Conservation (phyloP, 2,113 vertebrate genomes). For the Ginglymostoma cirratum region DNA sequence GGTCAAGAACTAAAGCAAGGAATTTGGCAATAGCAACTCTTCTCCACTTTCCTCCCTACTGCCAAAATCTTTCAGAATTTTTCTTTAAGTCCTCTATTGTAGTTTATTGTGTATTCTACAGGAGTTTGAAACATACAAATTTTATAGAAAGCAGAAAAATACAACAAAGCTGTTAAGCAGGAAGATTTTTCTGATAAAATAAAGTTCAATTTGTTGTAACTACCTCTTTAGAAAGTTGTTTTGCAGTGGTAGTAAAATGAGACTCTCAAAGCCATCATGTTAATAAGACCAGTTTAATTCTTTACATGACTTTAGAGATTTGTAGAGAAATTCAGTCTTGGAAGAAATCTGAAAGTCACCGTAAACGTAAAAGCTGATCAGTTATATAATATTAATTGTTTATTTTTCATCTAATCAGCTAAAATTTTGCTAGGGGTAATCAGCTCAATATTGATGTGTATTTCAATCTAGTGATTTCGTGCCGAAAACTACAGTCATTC, state of each 20-base stretch:
- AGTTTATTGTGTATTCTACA: slow-evolving; percentile 63
- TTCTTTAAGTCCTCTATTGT: slow-evolving; percentile 56
- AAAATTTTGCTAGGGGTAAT: background rate
- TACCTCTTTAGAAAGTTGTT: background rate
- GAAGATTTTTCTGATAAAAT: background rate
- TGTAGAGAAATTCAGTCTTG: background rate
- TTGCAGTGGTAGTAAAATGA: background rate
- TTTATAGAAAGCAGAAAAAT: slow-evolving; percentile 18
- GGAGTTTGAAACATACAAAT: slow-evolving; percentile 57
- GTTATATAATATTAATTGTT: background rate
- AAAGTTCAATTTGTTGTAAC: background rate
- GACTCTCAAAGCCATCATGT: background rate
- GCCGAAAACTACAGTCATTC: background rate
- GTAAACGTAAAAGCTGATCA: background rate
- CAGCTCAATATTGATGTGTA: background rate
- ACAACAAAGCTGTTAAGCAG: background rate
- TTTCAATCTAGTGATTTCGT: background rate
- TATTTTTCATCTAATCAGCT: background rate
- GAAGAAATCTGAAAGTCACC: background rate
- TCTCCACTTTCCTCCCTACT: background rate
- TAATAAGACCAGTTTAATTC: background rate
- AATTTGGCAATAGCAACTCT: background rate
- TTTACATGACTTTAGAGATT: background rate
- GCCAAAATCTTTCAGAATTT: slow-evolving; percentile 52
- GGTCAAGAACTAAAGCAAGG: background rate